These are phyloP conservation scores for Agelastica alni DNA, from an alignment of 2,888 invertebrate species.

Conservation along the genomic window DNA sequence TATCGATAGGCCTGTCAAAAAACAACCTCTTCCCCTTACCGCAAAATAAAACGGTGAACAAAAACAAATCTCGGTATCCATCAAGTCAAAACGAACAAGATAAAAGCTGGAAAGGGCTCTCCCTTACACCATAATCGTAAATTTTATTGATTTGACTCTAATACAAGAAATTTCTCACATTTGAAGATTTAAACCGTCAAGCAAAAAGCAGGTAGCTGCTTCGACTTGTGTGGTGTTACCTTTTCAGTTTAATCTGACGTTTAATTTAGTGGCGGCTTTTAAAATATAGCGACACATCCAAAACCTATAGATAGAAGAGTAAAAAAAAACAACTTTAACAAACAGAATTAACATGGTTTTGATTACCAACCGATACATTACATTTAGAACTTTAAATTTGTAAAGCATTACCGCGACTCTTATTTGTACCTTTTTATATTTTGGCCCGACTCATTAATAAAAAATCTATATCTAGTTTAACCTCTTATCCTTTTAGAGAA, in stretches of 20 bases:
- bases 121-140: slow-evolving; percentile 17
- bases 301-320: no score
- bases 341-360: no score
- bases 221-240: slow-evolving; percentile 31
- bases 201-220: slow-evolving; percentile 28
- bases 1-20: slow-evolving; percentile 7
- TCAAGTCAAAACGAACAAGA: slow-evolving; percentile 13
- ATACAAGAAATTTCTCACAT: slow-evolving; percentile 26
- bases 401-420: no score
- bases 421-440: no score
- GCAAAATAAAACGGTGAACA: slow-evolving; percentile 15
- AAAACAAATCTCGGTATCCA: slow-evolving; percentile 17
- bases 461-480: no score
- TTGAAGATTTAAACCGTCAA: slow-evolving; percentile 11
- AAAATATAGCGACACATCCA: no score
- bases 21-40: slow-evolving; percentile 3
- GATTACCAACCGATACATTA: no score
- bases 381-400: no score
- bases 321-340: no score
- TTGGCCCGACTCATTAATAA: no score
- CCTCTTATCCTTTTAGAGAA: no score
- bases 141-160: slow-evolving; percentile 25
- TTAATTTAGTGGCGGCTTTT: no score
- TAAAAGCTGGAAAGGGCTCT: slow-evolving; percentile 9
- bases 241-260: slow-evolving; percentile 15